These are phyloP conservation scores for Drosophila obscura DNA, from an alignment of 1,140 invertebrate genomes.

Conservation along the genomic window DNA sequence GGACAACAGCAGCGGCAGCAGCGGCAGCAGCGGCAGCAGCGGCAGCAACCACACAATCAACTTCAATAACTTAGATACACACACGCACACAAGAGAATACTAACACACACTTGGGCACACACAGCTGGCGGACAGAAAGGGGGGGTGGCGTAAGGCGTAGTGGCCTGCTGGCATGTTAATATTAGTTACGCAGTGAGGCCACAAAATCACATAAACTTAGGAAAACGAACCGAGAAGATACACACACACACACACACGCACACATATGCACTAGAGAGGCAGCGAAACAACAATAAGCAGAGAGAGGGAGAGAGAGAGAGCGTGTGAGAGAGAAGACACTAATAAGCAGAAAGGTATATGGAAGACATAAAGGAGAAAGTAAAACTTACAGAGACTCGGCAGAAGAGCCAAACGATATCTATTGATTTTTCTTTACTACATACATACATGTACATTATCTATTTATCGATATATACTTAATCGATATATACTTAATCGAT, in stretches of 20 bases:
- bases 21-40: constrained; percentile 19
- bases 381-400: no score
- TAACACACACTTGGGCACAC: neutral
- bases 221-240: neutral
- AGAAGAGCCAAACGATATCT: no score
- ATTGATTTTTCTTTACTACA: no score
- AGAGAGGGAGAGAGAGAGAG: neutral
- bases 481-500: no score
- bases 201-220: constrained; percentile 15
- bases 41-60: constrained; percentile 51
- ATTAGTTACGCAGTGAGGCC: constrained; percentile 50
- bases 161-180: constrained; percentile 59
- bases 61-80: constrained; percentile 66
- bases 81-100: constrained; percentile 2
- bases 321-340: neutral
- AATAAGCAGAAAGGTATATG: no score
- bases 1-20: constrained; percentile 23
- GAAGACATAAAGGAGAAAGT: no score
- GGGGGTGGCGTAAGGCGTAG: neutral
- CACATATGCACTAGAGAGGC: neutral
- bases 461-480: no score
- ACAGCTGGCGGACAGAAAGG: neutral
- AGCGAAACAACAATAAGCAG: neutral
- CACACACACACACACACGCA: neutral
- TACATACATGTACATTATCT: no score